Evolutionary conservation across 1,140 invertebrate species (phyloP).

Genomic region (Pectinophora gossypiella): DNA sequence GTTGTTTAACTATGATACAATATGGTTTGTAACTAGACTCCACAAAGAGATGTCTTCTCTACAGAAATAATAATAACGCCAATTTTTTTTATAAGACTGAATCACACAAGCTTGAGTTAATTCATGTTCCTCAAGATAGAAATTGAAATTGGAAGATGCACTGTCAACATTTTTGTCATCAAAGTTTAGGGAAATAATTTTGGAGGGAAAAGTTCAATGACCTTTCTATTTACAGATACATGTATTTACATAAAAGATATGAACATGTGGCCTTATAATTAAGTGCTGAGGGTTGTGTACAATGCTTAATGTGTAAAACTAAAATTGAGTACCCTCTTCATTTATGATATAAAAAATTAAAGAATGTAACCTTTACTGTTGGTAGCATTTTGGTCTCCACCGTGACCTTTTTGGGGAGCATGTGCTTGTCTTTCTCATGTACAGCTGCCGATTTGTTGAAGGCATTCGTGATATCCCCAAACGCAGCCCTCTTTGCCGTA

Average conservation of each 20-base stretch:
- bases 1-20: no score
- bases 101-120: no score
- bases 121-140: no score
- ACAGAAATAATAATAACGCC: no score
- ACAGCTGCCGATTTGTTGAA: slow-evolving; percentile 55
- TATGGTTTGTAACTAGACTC: no score
- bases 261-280: neutral
- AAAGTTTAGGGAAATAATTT: slow-evolving; percentile 18
- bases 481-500: slow-evolving; percentile 80
- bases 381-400: slow-evolving; percentile 73
- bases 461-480: slow-evolving; percentile 87
- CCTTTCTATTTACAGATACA: slow-evolving; percentile 9
- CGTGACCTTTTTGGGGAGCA: slow-evolving; percentile 70
- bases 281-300: neutral
- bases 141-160: no score
- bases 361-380: slow-evolving; percentile 61
- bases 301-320: neutral
- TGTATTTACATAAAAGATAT: no score
- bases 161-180: no score
- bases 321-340: neutral
- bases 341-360: slow-evolving; percentile 14
- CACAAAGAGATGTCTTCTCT: no score
- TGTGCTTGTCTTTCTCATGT: slow-evolving; percentile 53
- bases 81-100: no score
- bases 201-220: slow-evolving; percentile 62